A percentile compares a stretch with the other conserved stretches of the same genome.
These are phyloP conservation scores for Felis catus DNA, from an alignment of 2,113 vertebrate species.

Conservation along the genomic window F.catus_Fca126_mat1.0 CM031417.1:65221501-65222000, in stretches of 20 bases:
- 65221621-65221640: not conserved
- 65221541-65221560: not conserved
- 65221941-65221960: slow-evolving; percentile 65
- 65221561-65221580: not conserved
- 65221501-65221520: slow-evolving; percentile 47
- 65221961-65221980: slow-evolving; percentile 53
- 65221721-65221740: not conserved
- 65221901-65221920: slow-evolving; percentile 37
- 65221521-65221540: slow-evolving; percentile 59
- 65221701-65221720: not conserved
- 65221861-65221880: not conserved
- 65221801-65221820: slow-evolving; percentile 41
- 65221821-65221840: not conserved
- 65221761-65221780: not conserved
- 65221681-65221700: not conserved
- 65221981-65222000: slow-evolving; percentile 72
- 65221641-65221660: not conserved
- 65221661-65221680: not conserved
- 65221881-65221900: not conserved
- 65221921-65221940: not conserved
- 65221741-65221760: slow-evolving; percentile 39
- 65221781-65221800: slow-evolving; percentile 4
- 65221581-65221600: not conserved
- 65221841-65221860: slow-evolving; percentile 46
- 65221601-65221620: not conserved